These are phyloP conservation scores for Oreochromis tanganicae DNA, from an alignment of 2,113 vertebrate species.

Conservation along the genomic window DNA sequence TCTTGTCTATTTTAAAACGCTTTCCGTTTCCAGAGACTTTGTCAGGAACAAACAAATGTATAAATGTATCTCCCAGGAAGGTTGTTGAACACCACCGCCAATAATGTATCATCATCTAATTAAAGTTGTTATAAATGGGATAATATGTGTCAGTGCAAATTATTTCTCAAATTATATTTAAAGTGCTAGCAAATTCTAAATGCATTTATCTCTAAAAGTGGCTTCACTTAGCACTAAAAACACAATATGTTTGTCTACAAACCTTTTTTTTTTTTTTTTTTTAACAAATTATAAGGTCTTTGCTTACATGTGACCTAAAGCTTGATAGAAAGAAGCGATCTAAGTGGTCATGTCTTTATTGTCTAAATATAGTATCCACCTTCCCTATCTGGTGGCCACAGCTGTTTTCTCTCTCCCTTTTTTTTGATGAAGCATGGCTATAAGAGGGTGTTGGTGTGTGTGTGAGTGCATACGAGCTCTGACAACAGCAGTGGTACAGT, in stretches of 20 bases:
- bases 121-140: neutral
- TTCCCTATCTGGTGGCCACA: slow-evolving; percentile 59
- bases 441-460: slow-evolving; percentile 41
- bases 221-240: neutral
- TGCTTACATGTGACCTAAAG: neutral
- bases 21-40: slow-evolving; percentile 39
- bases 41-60: slow-evolving; percentile 55
- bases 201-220: neutral
- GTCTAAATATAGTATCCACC: slow-evolving; percentile 52
- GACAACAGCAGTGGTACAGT: slow-evolving; percentile 10
- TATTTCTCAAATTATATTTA: neutral
- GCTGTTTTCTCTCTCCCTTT: slow-evolving; percentile 23
- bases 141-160: neutral
- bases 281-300: neutral
- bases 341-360: neutral
- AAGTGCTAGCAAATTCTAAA: neutral
- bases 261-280: neutral
- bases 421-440: slow-evolving; percentile 40
- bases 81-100: neutral
- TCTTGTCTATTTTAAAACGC: slow-evolving; percentile 51
- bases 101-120: neutral
- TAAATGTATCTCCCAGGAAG: neutral
- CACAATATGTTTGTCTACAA: neutral
- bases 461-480: slow-evolving; percentile 9
- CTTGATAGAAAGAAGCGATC: neutral